Evolutionary conservation across 2,888 invertebrate species (phyloP).

Genomic region (Orthosia incerta): DNA sequence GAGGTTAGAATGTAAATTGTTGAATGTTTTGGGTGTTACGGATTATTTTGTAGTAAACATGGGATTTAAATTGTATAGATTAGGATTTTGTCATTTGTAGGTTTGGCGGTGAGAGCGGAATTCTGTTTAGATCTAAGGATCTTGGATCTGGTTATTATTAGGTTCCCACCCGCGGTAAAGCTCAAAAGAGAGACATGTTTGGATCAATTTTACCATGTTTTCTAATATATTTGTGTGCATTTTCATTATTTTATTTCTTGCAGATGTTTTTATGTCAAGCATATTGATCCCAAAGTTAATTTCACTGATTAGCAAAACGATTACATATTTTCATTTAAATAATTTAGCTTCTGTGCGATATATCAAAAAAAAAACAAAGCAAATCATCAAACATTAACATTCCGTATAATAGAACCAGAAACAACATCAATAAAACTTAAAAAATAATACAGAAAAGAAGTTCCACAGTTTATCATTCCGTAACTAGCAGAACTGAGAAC

Average conservation of each 20-base stretch:
- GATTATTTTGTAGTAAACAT: conserved; percentile 53
- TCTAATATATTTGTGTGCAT: neutral
- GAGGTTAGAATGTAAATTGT: conserved; percentile 58
- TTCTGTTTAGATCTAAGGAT: neutral
- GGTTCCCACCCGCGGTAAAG: too few relatives aligned
- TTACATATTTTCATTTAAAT: neutral
- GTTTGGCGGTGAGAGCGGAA: neutral
- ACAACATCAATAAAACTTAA: conserved; percentile 36
- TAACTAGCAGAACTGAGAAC: conserved; percentile 35
- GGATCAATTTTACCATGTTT: too few relatives aligned
- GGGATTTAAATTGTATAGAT: conserved; percentile 37
- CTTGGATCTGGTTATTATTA: neutral
- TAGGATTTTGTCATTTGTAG: conserved; percentile 23
- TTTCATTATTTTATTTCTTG: neutral
- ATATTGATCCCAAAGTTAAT: neutral
- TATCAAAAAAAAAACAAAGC: neutral
- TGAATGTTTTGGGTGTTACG: conserved; percentile 37
- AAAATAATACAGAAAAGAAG: conserved; percentile 33
- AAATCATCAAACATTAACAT: neutral
- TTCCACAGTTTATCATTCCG: conserved; percentile 37
- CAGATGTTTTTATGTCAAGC: neutral
- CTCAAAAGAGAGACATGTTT: neutral
- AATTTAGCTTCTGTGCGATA: neutral
- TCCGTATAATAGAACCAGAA: neutral
- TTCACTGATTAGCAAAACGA: too few relatives aligned